Evolutionary conservation across 2,113 vertebrate species (phyloP).

Genomic region (Trichomycterus rosablanca): DNA sequence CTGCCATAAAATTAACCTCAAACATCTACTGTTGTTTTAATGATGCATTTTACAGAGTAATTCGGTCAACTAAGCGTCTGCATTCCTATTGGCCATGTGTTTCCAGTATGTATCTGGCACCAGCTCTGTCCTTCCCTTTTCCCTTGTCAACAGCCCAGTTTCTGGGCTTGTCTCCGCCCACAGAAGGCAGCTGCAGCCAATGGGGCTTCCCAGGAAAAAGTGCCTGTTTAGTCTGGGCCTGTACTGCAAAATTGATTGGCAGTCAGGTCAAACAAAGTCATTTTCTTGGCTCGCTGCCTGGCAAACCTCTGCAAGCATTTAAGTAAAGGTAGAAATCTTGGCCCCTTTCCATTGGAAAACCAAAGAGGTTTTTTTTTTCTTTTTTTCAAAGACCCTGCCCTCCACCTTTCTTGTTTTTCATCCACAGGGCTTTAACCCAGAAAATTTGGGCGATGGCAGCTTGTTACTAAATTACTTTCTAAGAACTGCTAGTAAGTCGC

Average conservation of each 20-base stretch:
- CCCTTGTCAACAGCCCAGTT: slow-evolving; percentile 44
- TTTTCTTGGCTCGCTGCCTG: slow-evolving; percentile 79
- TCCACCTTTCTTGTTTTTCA: slow-evolving; percentile 56
- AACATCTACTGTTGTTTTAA: slow-evolving; percentile 19
- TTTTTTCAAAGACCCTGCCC: slow-evolving; percentile 55
- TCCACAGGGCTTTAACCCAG: slow-evolving; percentile 22
- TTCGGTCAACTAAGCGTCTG: slow-evolving; percentile 7
- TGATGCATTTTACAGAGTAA: slow-evolving; percentile 3
- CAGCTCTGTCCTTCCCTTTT: slow-evolving; percentile 40
- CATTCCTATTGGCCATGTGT: slow-evolving; percentile 30
- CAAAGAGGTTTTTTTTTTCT: slow-evolving; percentile 73
- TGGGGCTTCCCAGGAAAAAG: slow-evolving; percentile 80
- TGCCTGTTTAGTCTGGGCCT: slow-evolving; percentile 91
- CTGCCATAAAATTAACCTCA: slow-evolving; percentile 3
- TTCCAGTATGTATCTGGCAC: slow-evolving; percentile 26
- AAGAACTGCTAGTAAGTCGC: background rate
- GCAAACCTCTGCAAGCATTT: slow-evolving; percentile 81
- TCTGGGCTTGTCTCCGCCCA: slow-evolving; percentile 48
- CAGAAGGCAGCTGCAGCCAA: slow-evolving; percentile 84
- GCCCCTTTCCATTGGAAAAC: slow-evolving; percentile 65
- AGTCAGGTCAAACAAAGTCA: slow-evolving; percentile 94
- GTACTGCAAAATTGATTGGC: slow-evolving; percentile 88
- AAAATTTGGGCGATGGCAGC: slow-evolving; percentile 11
- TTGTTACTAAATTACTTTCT: too few species aligned
- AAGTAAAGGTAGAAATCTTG: slow-evolving; percentile 63